Conservation (phyloP, 2,113 vertebrate genomes). For the Hippocampus guttulatus region DNA sequence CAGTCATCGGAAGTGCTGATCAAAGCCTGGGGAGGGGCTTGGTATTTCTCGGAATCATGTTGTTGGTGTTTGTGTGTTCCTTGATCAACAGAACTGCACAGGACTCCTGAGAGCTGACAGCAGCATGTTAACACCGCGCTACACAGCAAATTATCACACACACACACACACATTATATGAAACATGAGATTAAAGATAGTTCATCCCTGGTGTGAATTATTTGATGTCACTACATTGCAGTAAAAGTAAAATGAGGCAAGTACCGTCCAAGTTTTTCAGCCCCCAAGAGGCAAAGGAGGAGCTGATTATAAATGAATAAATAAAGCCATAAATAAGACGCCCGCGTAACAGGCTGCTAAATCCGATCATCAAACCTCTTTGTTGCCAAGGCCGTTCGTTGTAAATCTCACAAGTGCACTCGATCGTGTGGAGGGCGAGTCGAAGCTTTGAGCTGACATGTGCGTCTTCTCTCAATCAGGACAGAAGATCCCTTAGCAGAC, state of each 20-base stretch:
- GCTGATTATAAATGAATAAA: neutral
- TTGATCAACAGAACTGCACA: slow-evolving; percentile 34
- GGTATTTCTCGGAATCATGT: slow-evolving; percentile 31
- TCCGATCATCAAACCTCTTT: neutral
- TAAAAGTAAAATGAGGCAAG: neutral
- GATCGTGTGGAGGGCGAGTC: neutral
- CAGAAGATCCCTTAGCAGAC: slow-evolving; percentile 83
- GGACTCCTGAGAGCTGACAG: slow-evolving; percentile 58
- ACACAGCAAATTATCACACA: slow-evolving; percentile 27
- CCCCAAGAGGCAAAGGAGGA: neutral
- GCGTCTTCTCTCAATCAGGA: slow-evolving; percentile 75
- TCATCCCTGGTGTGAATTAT: neutral
- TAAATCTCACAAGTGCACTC: slow-evolving; percentile 5
- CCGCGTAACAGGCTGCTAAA: neutral
- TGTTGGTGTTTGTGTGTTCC: slow-evolving; percentile 13
- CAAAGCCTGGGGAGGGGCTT: slow-evolving; percentile 16
- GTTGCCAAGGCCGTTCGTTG: neutral
- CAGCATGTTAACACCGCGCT: slow-evolving; percentile 28
- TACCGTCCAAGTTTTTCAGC: neutral
- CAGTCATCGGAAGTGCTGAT: slow-evolving; percentile 8
- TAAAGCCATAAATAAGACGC: neutral
- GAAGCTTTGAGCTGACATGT: slow-evolving; percentile 35
- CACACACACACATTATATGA: slow-evolving; percentile 7
- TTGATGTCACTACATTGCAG: neutral
- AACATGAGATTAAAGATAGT: slow-evolving; percentile 16